Evolutionary conservation across 2,797 vertebrate species (phyloP).

Genomic region (Poeciliopsis infans): DNA sequence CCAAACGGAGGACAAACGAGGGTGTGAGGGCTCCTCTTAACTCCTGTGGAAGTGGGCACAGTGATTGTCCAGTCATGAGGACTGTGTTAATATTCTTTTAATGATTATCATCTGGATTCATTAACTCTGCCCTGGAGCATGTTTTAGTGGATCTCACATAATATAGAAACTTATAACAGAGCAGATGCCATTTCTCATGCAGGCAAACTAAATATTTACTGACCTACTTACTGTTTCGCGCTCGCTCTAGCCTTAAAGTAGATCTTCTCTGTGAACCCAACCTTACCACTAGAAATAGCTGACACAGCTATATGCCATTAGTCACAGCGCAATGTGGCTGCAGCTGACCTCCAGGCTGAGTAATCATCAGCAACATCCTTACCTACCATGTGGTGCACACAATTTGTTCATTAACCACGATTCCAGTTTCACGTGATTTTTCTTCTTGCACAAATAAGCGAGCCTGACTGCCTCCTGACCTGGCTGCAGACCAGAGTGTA

Average conservation of each 20-base stretch:
- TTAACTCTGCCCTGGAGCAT: constrained; percentile 44
- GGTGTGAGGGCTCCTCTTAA: constrained; percentile 20
- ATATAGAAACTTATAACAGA: constrained; percentile 3
- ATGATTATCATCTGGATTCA: constrained; percentile 61
- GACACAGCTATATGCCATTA: constrained; percentile 56
- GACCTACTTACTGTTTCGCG: constrained; percentile 15
- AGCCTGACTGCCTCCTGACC: background rate
- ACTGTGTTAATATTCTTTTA: constrained; percentile 56
- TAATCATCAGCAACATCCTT: constrained; percentile 36
- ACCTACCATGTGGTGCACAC: constrained; percentile 30
- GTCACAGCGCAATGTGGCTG: constrained; percentile 56
- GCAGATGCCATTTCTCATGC: background rate
- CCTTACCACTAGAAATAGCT: constrained; percentile 50
- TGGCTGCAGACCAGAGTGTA: background rate
- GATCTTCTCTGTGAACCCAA: constrained; percentile 50
- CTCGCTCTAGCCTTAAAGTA: background rate
- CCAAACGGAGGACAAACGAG: constrained; percentile 25
- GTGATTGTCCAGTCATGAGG: constrained; percentile 44
- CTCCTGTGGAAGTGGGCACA: constrained; percentile 7
- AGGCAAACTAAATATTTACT: constrained; percentile 6
- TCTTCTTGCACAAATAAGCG: background rate
- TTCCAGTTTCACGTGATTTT: constrained; percentile 37
- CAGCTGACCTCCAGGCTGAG: constrained; percentile 33
- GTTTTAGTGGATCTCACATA: background rate
- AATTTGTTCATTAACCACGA: constrained; percentile 16